Evolutionary conservation across 2,888 invertebrate genomes (phyloP), one percentile per base, ranked within the genome.

Genomic region (Opisthograptis luteolata): DNA sequence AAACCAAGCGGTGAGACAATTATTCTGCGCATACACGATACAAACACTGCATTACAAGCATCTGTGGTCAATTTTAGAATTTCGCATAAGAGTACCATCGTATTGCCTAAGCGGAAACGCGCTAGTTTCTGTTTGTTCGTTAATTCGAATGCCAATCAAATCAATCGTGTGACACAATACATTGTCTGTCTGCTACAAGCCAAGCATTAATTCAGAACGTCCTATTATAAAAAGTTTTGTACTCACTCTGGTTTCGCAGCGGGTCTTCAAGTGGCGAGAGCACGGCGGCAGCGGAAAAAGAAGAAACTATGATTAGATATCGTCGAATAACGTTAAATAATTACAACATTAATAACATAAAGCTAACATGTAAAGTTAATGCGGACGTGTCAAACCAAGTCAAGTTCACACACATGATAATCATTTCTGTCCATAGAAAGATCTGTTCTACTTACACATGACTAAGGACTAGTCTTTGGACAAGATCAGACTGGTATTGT

Each of bases 171-270:
- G 70, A 72, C 68, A 75, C 74, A 68, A 66, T 62, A 68, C 69
- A 67, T 57, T 68, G 66, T 70, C 64, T 70, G 69, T 70, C 72
- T 70, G 76, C 81, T 79, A 73, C 62, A 88, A 87, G 88, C 87
- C 63, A 88, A 87, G 88, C 88, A 60, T 51, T 62, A 57, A 60
- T 55, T 64, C 65, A 65, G 60, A 60, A 66, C 44, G 44, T 20
- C 8, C 60, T 59, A 37, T 59, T 55, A 45, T 55, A 68, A 58
- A 53, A 52, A 34, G 58, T 62, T 60, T 54, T 66, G 58, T 82
- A 93, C 93, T 93, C 92, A 93, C 93, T 93, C 93, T 89, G 85
- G 92, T 91, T 92, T 93, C 86, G 92, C 92, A 88, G 93, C 93
- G 86, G 92, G 93, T 85, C 93, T 93, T 92, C 91, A 86, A 64